Evolutionary conservation across 2,113 vertebrate genomes (phyloP).

Genomic region (Marcusenius ussheri): DNA sequence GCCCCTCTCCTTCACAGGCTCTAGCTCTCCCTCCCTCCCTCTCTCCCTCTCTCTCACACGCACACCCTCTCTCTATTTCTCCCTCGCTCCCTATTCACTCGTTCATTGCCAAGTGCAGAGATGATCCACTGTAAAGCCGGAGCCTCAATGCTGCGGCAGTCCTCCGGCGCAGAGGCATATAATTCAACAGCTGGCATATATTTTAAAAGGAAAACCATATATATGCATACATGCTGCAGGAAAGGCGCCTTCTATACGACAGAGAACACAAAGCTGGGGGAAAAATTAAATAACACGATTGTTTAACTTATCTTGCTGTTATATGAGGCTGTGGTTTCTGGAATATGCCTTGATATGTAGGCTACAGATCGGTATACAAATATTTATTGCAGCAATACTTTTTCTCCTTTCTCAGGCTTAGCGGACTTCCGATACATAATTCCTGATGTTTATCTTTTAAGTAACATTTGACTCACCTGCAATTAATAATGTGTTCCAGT

Average conservation of each 20-base stretch:
- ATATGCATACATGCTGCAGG: neutral
- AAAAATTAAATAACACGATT: neutral
- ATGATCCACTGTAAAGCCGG: constrained; percentile 13
- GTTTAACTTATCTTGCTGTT: neutral
- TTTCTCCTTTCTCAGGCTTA: neutral
- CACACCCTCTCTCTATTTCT: constrained; percentile 47
- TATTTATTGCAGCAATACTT: neutral
- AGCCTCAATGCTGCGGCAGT: constrained; percentile 26
- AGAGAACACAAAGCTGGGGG: neutral
- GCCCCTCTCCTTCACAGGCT: constrained; percentile 37
- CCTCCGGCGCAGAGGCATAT: neutral
- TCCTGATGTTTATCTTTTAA: neutral
- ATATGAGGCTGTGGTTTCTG: neutral
- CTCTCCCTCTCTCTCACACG: constrained; percentile 42
- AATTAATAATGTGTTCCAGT: neutral
- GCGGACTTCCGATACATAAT: neutral
- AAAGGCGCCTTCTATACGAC: neutral
- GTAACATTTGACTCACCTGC: neutral
- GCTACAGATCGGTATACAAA: neutral
- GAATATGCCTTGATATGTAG: neutral
- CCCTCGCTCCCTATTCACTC: constrained; percentile 39
- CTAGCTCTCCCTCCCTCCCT: constrained; percentile 48
- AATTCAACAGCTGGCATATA: constrained; percentile 6
- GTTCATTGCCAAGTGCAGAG: constrained; percentile 20
- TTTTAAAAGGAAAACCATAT: neutral